Base-by-base conservation (phyloP, 1,140 invertebrate genomes). In the Drosophila kohkoa region DNA sequence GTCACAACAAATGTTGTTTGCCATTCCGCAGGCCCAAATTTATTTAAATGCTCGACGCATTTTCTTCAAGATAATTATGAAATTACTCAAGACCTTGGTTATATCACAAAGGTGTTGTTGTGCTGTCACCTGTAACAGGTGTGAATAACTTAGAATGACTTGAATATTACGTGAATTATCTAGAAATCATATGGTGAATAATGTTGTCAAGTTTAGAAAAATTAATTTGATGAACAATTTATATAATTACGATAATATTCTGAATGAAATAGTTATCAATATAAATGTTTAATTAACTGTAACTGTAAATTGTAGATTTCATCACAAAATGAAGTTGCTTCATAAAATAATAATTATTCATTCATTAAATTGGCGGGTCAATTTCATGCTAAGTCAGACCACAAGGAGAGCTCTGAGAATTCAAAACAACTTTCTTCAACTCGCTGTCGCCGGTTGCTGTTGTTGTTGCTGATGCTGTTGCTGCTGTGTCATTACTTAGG, bases 71-170 rank as follows among this genome's bases (percentile, higher is more conserved):
- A 67, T 74, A 74, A 80, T 88, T 82, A 67, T 71, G 77, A 83
- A 83, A 89, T 88, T 74, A 71, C 65, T 54, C n/a, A 41, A 87
- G 76, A 88, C 82, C 82, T 87, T 87, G 75, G 79, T 86, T 86
- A 88, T 88, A 82, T 81, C 78, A 86, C 57, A 58, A 80, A 67
- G 59, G 65, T 85, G 68, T 63, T 74, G 69, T 68, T 67, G 62
- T 66, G 49, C n/a, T 58, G 28, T 16, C 43, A 38, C 32, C 41
- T 46, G 32, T 13, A 69, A 59, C 49, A 54, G 59, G 57, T 52
- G 38, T 43, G 38, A 62, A 45, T 5, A 41, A 35, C 7, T 32
- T 1, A 63, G 68, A 71, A 71, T 48, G 43, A 30, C 38, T 57
- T 13, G 30, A 52, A 41, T 15, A 43, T 60, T 49, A 51, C 20